Evolutionary conservation across 1,140 invertebrate species (phyloP), one percentile per base, ranked within the genome.

Genomic region (Phthorimaea operculella): DNA sequence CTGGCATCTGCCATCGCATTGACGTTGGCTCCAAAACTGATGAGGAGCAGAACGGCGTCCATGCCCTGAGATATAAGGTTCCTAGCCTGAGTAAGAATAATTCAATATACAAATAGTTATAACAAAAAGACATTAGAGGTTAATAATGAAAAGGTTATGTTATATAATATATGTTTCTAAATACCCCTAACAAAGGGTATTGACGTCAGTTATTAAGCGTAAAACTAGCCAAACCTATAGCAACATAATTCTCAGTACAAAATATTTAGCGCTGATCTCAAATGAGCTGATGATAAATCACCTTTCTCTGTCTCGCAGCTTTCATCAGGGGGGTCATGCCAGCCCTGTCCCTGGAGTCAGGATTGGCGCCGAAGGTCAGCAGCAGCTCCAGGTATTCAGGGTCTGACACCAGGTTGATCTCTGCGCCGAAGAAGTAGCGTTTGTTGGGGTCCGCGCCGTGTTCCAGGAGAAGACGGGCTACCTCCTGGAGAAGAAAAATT

Each of bases 251-350:
- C 21, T 28, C 2, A 28, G 21, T 28, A 28, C 21, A 28, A 28
- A 28, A 28, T 6, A 28, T 28, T 2, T 28, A 4, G 21, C 21
- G 6, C 21, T 6, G 6, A 28, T 6, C 21, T 28, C 21, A 28
- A 28, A 6, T 28, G 21, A 28, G 21, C 2, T 28, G 21, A 28
- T 28, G 21, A 28, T 28, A 42, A 49, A 17, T 14, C 72, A 93
- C 92, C 86, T 93, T 91, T 11, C 91, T 89, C 61, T 93, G 88
- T 57, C 93, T 86, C 10, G 92, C 91, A 42, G 93, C 93, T 75
- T 94, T 95, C 95, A 97, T 97, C 9, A 97, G 76, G 0, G 94
- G 94, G 0, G 94, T 95, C 1, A 96, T 79, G 7, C 95, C 95
- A 56, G 92, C 90, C 28, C 95, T 87, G 69, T 95, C 94, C 33